Base-by-base conservation (phyloP, 2,113 vertebrate genomes). In the Corydoras sp. region DNA sequence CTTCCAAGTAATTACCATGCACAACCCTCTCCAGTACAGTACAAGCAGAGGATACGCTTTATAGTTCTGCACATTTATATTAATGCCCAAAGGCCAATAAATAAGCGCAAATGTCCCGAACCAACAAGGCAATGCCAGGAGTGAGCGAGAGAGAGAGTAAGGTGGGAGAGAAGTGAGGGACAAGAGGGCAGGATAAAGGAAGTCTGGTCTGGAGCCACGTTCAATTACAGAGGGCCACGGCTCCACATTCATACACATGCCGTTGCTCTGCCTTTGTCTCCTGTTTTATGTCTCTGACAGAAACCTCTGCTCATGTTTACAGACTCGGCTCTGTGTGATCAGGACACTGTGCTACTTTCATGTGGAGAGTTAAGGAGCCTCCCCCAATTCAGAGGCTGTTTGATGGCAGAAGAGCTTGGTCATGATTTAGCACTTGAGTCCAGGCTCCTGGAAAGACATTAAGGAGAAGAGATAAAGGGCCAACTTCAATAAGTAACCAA, bases 371-470 rank as follows among this genome's bases (percentile, higher is more conserved):
- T 83, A 81, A 83, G 80, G 76, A 79, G 76, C 76, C 81, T 71
- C 72, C 71, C 67, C 35, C 60, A 83, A 86, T 89, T 86, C 86
- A 87, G 87, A 82, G 82, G 67, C 67, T 76, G 86, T 89, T 88
- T 89, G 87, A 89, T 89, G 83, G 85, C 75, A 75, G 73, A 78
- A 82, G 81, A 59, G 69, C 83, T 78, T 76, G 78, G 83, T 81
- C 73, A 51, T 77, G 71, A 70, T 73, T 77, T 76, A 81, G 79
- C 82, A 69, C 75, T 71, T 63, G 73, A 83, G 83, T 79, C 82
- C 78, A 81, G 80, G 69, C 77, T 78, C 77, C 69, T 79, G 85
- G 80, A 80, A 80, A 83, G 79, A 73, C 71, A 64, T 75, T 71
- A 74, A 61, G 43, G 68, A 71, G 9, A 68, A 56, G 68, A 10